Conservation (phyloP, 2,888 invertebrate genomes). For the Dicranocentrus wangi region DNA sequence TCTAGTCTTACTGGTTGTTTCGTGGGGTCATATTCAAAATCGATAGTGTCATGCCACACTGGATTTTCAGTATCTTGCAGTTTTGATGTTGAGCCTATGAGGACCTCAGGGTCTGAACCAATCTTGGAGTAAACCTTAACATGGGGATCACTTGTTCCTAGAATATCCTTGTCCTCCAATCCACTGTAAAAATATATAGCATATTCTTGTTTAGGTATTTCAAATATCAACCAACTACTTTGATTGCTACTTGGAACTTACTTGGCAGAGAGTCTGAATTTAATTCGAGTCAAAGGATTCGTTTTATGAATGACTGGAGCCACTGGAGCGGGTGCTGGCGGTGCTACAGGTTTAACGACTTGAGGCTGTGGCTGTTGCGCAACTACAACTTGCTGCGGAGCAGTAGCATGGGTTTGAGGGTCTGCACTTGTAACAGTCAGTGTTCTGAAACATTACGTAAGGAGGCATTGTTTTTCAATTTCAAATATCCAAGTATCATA, state of each 20-base stretch:
- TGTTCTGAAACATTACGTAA: conserved; percentile 36
- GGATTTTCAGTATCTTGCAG: conserved; percentile 70
- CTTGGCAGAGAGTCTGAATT: conserved; percentile 70
- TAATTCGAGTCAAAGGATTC: conserved; percentile 47
- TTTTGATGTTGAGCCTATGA: conserved; percentile 65
- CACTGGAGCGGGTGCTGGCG: conserved; percentile 19
- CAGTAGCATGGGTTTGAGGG: conserved; percentile 5
- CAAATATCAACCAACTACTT: background rate
- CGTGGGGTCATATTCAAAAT: conserved; percentile 65
- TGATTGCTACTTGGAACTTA: conserved; percentile 44
- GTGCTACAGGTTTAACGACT: conserved; percentile 29
- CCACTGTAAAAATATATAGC: conserved; percentile 45
- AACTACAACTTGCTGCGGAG: background rate
- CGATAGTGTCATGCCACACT: conserved; percentile 67
- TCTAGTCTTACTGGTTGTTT: conserved; percentile 67
- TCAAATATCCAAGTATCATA: background rate
- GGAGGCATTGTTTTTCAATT: background rate
- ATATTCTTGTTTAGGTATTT: too few relatives aligned
- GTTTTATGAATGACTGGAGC: conserved; percentile 18
- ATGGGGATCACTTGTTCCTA: conserved; percentile 68
- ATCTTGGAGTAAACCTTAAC: conserved; percentile 67
- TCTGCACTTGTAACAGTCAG: conserved; percentile 35
- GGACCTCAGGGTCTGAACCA: conserved; percentile 58
- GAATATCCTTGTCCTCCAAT: conserved; percentile 67
- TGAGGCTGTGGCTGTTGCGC: background rate